Percentiles rank a stretch among this genome's conserved stretches.
phyloP scores from a whole-genome alignment of 2,113 vertebrate genomes.

The Dryoscopus gambensis region DNA sequence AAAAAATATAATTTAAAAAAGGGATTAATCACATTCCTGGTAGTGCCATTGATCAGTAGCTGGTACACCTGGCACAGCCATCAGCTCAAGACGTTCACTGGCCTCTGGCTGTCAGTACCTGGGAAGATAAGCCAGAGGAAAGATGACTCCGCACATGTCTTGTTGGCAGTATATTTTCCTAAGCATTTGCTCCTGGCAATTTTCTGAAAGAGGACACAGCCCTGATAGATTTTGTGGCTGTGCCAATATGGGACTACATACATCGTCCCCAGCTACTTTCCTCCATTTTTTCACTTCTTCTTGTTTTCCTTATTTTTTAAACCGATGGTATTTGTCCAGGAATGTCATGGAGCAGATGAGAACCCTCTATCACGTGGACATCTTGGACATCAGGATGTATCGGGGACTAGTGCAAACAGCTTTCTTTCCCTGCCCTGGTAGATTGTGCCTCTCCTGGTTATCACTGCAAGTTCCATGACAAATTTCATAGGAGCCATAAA shows the following conservation, averaged over 20 bases:
- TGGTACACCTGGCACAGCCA: not conserved
- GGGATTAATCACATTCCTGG: not conserved
- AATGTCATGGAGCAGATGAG: not conserved
- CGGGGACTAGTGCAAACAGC: not conserved
- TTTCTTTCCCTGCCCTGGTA: not conserved
- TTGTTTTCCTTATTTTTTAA: not conserved
- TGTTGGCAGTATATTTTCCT: not conserved
- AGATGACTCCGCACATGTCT: not conserved
- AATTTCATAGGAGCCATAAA: not conserved
- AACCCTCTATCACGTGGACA: not conserved
- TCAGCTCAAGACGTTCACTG: fast-evolving
- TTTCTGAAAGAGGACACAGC: not conserved
- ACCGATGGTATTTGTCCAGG: not conserved
- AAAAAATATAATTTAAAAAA: not conserved
- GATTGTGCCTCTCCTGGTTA: not conserved
- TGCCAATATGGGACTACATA: not conserved
- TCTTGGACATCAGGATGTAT: not conserved
- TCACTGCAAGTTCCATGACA: not conserved
- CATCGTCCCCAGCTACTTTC: not conserved
- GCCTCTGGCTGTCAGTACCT: not conserved
- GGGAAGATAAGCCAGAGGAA: constrained; percentile 9
- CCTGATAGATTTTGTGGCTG: constrained; percentile 34
- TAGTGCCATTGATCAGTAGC: not conserved
- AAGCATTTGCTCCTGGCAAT: constrained; percentile 5
- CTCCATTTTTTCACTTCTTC: not conserved